Evolutionary conservation across 2,888 invertebrate species (phyloP).

Genomic region (Prenolepis imparis): DNA sequence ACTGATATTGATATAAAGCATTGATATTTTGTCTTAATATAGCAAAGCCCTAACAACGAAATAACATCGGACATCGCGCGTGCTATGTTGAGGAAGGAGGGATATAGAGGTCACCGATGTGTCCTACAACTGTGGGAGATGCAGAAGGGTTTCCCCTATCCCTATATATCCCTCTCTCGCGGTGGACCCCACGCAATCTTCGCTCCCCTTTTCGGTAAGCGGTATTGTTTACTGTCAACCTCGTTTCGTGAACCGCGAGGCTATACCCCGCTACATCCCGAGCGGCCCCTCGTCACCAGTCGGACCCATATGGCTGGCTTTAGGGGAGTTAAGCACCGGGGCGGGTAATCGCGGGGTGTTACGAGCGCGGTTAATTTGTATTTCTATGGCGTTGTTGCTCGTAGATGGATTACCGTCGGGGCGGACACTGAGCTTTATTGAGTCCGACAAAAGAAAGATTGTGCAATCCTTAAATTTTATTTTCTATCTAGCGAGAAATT

Average conservation of each 20-base stretch:
- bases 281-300: slow-evolving; percentile 50
- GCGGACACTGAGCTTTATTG: slow-evolving; percentile 27
- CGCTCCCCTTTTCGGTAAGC: slow-evolving; percentile 65
- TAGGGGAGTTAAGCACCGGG: slow-evolving; percentile 58
- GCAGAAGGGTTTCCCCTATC: not conserved
- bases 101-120: not conserved
- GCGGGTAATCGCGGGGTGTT: slow-evolving; percentile 61
- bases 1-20: slow-evolving; percentile 17
- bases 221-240: slow-evolving; percentile 69
- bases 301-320: slow-evolving; percentile 55
- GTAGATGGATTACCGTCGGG: slow-evolving; percentile 32
- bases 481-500: not conserved
- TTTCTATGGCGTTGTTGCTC: slow-evolving; percentile 45
- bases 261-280: slow-evolving; percentile 20
- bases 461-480: slow-evolving; percentile 4
- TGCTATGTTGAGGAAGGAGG: not conserved
- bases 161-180: slow-evolving; percentile 5
- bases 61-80: slow-evolving; percentile 30
- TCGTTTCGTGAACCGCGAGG: slow-evolving; percentile 35
- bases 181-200: slow-evolving; percentile 21
- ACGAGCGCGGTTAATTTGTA: slow-evolving; percentile 54
- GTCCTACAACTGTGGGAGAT: not conserved
- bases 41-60: not conserved
- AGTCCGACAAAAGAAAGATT: not conserved
- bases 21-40: not conserved